A percentile compares a stretch with the other conserved stretches of the same genome.
These are phyloP conservation scores for Bufotes viridis DNA, from an alignment of 2,797 vertebrate genomes.

Conservation along the genomic window DNA sequence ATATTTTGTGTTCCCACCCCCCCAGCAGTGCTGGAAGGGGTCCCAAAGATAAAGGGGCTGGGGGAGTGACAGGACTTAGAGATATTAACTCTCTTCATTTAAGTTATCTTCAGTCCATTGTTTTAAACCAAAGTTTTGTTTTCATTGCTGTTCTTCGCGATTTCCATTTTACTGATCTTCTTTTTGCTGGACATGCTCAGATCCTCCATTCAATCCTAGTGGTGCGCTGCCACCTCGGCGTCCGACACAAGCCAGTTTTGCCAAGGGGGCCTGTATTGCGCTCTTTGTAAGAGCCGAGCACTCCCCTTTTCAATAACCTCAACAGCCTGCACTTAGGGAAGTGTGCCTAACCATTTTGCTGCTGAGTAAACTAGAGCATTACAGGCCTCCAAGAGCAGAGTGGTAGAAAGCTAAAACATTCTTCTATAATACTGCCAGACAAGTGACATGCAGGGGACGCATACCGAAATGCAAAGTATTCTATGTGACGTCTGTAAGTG, in stretches of 20 bases:
- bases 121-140: slow-evolving; percentile 78
- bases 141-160: slow-evolving; percentile 33
- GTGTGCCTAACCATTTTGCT: slow-evolving; percentile 49
- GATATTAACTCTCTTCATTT: slow-evolving; percentile 38
- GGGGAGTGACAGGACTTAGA: slow-evolving; percentile 56
- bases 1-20: slow-evolving; percentile 61
- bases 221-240: slow-evolving; percentile 37
- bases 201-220: slow-evolving; percentile 37
- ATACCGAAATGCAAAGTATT: slow-evolving; percentile 45
- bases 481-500: slow-evolving; percentile 33
- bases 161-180: not conserved
- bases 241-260: slow-evolving; percentile 53
- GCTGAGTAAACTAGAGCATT: slow-evolving; percentile 22
- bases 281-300: slow-evolving; percentile 62
- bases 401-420: slow-evolving; percentile 31
- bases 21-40: slow-evolving; percentile 63
- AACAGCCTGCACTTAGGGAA: slow-evolving; percentile 51
- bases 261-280: slow-evolving; percentile 60
- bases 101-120: slow-evolving; percentile 52
- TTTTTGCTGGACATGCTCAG: slow-evolving; percentile 30
- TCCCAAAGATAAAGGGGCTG: slow-evolving; percentile 58
- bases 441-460: slow-evolving; percentile 10
- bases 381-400: slow-evolving; percentile 26
- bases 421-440: slow-evolving; percentile 47
- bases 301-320: slow-evolving; percentile 53